Base-by-base conservation (phyloP, 2,797 vertebrate species). In the Lutjanus campechanus region DNA sequence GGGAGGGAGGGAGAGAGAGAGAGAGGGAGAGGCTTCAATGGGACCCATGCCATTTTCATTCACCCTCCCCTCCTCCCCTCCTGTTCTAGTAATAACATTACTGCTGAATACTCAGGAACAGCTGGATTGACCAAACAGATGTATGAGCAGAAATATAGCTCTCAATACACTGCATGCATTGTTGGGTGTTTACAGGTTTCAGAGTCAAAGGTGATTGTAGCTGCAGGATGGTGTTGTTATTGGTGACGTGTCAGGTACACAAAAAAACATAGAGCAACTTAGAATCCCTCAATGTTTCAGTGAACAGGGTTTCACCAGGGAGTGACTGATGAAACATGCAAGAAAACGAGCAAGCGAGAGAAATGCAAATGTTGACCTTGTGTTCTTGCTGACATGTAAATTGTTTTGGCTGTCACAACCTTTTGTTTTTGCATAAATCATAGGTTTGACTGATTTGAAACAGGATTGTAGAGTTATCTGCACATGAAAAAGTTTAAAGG, bases 351-450 rank as follows among this genome's bases (percentile, higher is more conserved):
- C 1, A 22, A 74, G 51, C 7, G 5, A 61, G 55, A 47, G 22
- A 68, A 54, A 93, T 93, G 91, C 85, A 95, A 95, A 95, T 88
- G 60, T 16, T 82, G 84, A 79, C 77, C 78, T 91, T 85, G 91
- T 85, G 88, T 86, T 81, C 62, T 68, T 66, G 59, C 69, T 74
- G 66, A 29, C 88, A 94, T 92, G 91, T 84, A 93, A 94, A 95
- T 88, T 15, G 66, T 73, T 83, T 60, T 71, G 85, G 74, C 51
- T 70, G 50, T 64, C 71, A 44, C 67, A 69, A 71, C 40, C 69
- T 61, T 79, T 83, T 51, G 16, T 79, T 86, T 89, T 89, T 89
- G 80, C 85, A 86, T 89, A 72, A 63, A 73, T 84, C 74, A 54
- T 36, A 64, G 17, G 8, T 76, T 85, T 64, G n/a, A n/a, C 58